phyloP scores from a whole-genome alignment of 2,797 vertebrate species.

The Limnodromus scolopaceus region DNA sequence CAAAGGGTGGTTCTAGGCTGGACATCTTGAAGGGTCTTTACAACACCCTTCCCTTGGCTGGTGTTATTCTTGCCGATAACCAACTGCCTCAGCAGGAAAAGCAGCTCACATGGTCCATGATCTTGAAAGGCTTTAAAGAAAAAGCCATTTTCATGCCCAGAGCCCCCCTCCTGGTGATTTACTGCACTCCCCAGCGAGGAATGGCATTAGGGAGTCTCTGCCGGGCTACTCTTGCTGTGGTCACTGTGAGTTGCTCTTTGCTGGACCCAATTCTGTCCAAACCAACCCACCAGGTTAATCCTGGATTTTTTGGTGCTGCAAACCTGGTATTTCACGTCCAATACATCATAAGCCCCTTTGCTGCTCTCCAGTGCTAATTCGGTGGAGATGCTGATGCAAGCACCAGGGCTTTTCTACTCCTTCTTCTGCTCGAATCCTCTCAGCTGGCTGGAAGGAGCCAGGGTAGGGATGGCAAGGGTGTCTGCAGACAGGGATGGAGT shows the following conservation, averaged over 20 bases:
- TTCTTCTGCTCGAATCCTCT: not conserved
- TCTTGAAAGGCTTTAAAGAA: not conserved
- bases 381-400: not conserved
- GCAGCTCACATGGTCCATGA: accelerated
- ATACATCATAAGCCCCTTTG: not conserved
- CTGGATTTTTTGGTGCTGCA: not conserved
- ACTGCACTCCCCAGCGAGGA: not conserved
- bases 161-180: not conserved
- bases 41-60: not conserved
- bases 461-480: not conserved
- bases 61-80: not conserved
- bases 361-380: not conserved
- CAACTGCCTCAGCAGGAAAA: not conserved
- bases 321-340: not conserved
- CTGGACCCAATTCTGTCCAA: not conserved
- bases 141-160: not conserved
- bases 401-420: not conserved
- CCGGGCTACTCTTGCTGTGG: accelerated
- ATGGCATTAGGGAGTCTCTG: accelerated
- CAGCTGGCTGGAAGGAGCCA: not conserved
- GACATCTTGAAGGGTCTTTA: not conserved
- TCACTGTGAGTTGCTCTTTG: not conserved
- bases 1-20: not conserved
- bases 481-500: accelerated
- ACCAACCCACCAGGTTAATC: not conserved